phyloP scores from a whole-genome alignment of 2,888 invertebrate species.

The Leptura quadrifasciata region DNA sequence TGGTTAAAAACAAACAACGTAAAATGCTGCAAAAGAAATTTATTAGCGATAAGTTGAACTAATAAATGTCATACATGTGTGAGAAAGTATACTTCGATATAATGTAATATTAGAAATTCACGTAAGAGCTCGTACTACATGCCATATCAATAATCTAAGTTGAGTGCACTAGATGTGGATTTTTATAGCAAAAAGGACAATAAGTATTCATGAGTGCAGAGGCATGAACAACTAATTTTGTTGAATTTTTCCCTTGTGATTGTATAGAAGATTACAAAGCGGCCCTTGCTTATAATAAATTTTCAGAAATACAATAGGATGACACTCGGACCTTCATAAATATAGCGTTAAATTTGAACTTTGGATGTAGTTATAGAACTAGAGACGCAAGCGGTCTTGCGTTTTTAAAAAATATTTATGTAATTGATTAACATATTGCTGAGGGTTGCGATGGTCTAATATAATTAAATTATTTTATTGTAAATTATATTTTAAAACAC shows the following conservation, averaged over 20 bases:
- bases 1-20: too few species aligned
- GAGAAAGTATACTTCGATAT: background rate
- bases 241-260: conserved; percentile 23
- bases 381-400: background rate
- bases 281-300: background rate
- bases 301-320: background rate
- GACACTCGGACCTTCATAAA: background rate
- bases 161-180: conserved; percentile 45
- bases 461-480: too few species aligned
- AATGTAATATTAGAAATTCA: conserved; percentile 2
- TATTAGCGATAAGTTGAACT: too few species aligned
- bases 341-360: background rate
- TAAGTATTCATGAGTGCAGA: conserved; percentile 44
- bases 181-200: conserved; percentile 39
- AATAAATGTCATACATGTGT: background rate
- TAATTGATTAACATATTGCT: too few species aligned
- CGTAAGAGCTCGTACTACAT: conserved; percentile 41
- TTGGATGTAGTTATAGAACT: background rate
- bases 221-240: conserved; percentile 35
- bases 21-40: too few species aligned
- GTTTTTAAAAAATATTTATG: background rate
- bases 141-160: conserved; percentile 52
- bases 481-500: too few species aligned
- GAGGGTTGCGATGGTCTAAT: too few species aligned
- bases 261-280: background rate